phyloP scores from a whole-genome alignment of 2,113 vertebrate genomes.

The Apteryx owenii region DNA sequence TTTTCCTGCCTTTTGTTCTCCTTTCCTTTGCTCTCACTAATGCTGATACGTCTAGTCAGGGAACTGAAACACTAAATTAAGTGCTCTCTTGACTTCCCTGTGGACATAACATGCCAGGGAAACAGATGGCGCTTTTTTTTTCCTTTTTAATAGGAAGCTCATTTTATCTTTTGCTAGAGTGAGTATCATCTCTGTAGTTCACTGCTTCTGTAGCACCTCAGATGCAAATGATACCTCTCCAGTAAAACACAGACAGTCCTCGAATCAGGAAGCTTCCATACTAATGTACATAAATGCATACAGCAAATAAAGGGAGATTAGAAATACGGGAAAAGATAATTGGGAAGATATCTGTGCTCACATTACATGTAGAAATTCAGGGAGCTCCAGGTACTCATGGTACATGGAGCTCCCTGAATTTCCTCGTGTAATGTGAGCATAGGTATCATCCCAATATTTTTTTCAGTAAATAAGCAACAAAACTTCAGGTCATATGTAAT shows the following conservation, averaged over 20 bases:
- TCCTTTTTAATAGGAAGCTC: not conserved
- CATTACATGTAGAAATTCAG: not conserved
- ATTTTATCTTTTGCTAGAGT: conserved; percentile 19
- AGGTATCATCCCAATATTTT: too few relatives aligned
- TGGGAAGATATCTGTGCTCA: not conserved
- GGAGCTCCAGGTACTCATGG: not conserved
- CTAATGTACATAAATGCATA: not conserved
- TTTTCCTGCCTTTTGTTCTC: not conserved
- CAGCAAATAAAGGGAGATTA: not conserved
- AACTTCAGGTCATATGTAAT: not conserved
- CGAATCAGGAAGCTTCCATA: not conserved
- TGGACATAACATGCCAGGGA: conserved; percentile 24
- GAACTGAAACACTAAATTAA: conserved; percentile 41
- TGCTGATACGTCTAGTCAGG: not conserved
- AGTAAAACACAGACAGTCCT: not conserved
- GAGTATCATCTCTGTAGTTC: not conserved
- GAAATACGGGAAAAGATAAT: not conserved
- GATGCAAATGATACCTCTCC: not conserved
- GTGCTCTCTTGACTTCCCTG: conserved; percentile 37
- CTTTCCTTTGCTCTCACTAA: not conserved
- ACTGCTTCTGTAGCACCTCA: not conserved
- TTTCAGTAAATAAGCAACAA: not conserved
- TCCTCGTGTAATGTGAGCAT: too few relatives aligned
- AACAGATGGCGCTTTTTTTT: conserved; percentile 41
- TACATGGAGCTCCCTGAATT: not conserved